Evolutionary conservation across 1,140 invertebrate species (phyloP), one percentile per base, ranked within the genome.

Genomic region (Drosophila teissieri): DNA sequence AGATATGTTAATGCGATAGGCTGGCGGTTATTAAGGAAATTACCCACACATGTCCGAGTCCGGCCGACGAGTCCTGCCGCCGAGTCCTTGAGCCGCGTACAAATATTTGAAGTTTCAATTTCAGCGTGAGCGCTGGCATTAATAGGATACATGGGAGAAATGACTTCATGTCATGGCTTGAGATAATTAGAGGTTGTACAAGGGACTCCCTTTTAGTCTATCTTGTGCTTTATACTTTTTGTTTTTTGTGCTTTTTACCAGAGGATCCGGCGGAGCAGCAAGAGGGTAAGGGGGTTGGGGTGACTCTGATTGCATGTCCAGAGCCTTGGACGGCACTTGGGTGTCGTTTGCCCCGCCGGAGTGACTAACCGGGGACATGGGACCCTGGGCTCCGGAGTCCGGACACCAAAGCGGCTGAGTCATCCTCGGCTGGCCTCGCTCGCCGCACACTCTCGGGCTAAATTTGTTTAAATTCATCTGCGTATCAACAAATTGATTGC

Each of bases 71-170:
- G 31, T 31, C 7, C 69, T 39, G 53, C 58, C 69, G 44, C 49
- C 58, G 58, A 64, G 76, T 79, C 81, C 72, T 76, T 74, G 70
- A 55, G 76, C 56, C 64, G 49, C 51, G 39, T 48, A 88, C 83
- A 86, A 86, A 86, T 86, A 88, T 88, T 86, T 88, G 83, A 86
- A 89, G 83, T 88, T 89, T 88, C 79, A 88, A 88, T 88, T 88
- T 42, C 83, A 88, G 52, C 48, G 64, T 40, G 75, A 42, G 73
- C 24, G 55, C 44, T 24, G 36, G 53, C 69, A 72, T 86, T 82
- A 81, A 88, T 78, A 70, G 77, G 42, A 53, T 65, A 74, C 62
- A 34, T 42, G 12, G 63, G 79, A 83, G 67, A 82, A 86, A 86
- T 86, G 83, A 88, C 83, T 88, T 82, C 79, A 88, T 88, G 83